Conservation (phyloP, 2,113 vertebrate species). For the Apodemus speciosus region DNA sequence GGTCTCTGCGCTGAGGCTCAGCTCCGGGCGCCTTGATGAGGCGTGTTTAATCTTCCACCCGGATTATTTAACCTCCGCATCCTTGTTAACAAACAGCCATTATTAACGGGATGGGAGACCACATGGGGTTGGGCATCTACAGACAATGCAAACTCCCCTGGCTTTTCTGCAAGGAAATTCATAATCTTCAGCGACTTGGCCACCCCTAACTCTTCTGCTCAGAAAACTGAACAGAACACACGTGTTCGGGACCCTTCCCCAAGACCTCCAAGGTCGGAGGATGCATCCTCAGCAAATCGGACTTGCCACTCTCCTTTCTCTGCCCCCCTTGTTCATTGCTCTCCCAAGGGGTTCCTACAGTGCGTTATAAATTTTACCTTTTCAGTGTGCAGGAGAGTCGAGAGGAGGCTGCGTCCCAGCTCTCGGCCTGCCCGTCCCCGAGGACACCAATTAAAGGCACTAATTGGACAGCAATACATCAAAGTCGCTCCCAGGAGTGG, state of each 20-base stretch:
- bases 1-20: background rate
- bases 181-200: slow-evolving; percentile 60
- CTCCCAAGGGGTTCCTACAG: slow-evolving; percentile 52
- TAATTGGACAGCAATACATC: slow-evolving; percentile 91
- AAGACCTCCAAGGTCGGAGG: background rate
- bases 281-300: background rate
- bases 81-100: slow-evolving; percentile 83
- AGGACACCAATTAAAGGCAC: slow-evolving; percentile 90
- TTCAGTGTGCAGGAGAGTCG: slow-evolving; percentile 60
- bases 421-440: slow-evolving; percentile 81
- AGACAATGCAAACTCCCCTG: slow-evolving; percentile 70
- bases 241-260: background rate
- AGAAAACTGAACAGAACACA: slow-evolving; percentile 15
- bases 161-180: slow-evolving; percentile 70
- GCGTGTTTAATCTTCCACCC: slow-evolving; percentile 81
- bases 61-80: slow-evolving; percentile 82
- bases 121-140: slow-evolving; percentile 73
- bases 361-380: slow-evolving; percentile 80
- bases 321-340: slow-evolving; percentile 1
- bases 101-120: slow-evolving; percentile 79
- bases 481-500: slow-evolving; percentile 83
- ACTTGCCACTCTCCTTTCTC: slow-evolving; percentile 18
- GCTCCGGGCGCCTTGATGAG: slow-evolving; percentile 69
- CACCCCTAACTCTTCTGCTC: background rate
- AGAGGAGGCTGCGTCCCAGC: slow-evolving; percentile 76